Evolutionary conservation across 1,140 invertebrate species (phyloP), one percentile per base, ranked within the genome.

Genomic region (Aleiodes sp.): DNA sequence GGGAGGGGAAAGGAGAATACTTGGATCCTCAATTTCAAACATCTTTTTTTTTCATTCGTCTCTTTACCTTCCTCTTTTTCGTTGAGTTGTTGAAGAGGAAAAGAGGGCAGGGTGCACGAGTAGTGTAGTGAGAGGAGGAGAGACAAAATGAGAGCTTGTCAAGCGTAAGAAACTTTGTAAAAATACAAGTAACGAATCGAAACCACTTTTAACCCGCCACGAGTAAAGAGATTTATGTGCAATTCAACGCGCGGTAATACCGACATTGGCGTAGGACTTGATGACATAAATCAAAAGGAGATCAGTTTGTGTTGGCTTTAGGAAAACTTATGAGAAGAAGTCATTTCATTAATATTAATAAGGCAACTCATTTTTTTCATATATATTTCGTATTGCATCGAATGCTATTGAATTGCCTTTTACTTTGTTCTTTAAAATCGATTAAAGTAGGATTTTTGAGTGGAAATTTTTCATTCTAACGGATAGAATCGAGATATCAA

Each of bases 281-380:
- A 63, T 43, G 70, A 66, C 70, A 71, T 71, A 71, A 71, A 71
- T 71, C 70, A 67, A 66, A 63, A 63, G 37, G n/a, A 37, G 37
- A 63, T 63, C 61, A 63, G 61, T 24, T 43, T 35, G 24, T n/a
- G n/a, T n/a, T n/a, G 16, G 21, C 46, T 24, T 16, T 43, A 43
- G 46, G 9, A 52, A 62, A 63, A 37, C 26, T 63, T 71, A 71
- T 62, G 64, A 71, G 39, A 67, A 63, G 37, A 61, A 60, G 79
- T 80, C 79, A 82, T 82, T n/a, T 83, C 82, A 80, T 84, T 84
- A 84, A 84, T 84, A 84, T 84, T 84, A 84, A 84, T 84, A 84
- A 84, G 82, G 76, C 37, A 28, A n/a, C 33, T 21, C 26, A 52
- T 21, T 63, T 21, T 43, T 16, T 24, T 63, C 37, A 19, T 9